phyloP scores from a whole-genome alignment of 1,140 invertebrate species.

The Brachystomella parvula region DNA sequence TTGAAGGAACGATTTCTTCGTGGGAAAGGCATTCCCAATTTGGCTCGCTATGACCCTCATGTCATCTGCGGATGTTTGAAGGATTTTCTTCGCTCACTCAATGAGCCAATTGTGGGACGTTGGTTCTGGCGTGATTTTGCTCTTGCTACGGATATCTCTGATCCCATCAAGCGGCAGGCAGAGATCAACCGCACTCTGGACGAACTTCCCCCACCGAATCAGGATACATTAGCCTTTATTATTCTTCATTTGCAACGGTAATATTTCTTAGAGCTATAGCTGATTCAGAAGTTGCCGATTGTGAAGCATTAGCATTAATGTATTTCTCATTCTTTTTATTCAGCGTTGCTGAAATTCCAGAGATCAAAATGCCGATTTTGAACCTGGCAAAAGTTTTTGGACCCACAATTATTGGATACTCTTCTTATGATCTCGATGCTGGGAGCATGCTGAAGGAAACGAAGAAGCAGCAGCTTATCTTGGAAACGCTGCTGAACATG shows the following conservation, averaged over 20 bases:
- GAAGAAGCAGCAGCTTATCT: constrained; percentile 53
- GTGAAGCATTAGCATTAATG: not conserved
- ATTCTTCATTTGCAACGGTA: constrained; percentile 73
- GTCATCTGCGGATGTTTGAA: constrained; percentile 77
- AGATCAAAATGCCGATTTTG: constrained; percentile 66
- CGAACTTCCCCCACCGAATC: constrained; percentile 70
- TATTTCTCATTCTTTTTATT: constrained; percentile 12
- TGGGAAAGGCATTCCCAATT: constrained; percentile 61
- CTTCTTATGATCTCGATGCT: constrained; percentile 54
- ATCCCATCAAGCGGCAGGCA: constrained; percentile 50
- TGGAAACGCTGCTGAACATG: constrained; percentile 57
- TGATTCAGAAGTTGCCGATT: too few relatives aligned
- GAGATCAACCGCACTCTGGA: constrained; percentile 59
- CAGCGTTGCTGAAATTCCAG: constrained; percentile 60
- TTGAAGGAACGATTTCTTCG: constrained; percentile 67
- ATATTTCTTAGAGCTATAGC: constrained; percentile 1
- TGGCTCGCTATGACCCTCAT: constrained; percentile 63
- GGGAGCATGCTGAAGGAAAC: constrained; percentile 57
- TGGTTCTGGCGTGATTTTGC: constrained; percentile 68
- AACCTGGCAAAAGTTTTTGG: constrained; percentile 77
- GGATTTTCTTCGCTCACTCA: constrained; percentile 70
- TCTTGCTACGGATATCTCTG: constrained; percentile 53
- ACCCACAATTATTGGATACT: constrained; percentile 75
- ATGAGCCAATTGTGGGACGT: constrained; percentile 73
- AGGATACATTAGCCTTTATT: constrained; percentile 77